Percentiles rank a stretch among this genome's conserved stretches.
phyloP scores from a whole-genome alignment of 2,113 vertebrate species.

The Zosterops borbonicus region DNA sequence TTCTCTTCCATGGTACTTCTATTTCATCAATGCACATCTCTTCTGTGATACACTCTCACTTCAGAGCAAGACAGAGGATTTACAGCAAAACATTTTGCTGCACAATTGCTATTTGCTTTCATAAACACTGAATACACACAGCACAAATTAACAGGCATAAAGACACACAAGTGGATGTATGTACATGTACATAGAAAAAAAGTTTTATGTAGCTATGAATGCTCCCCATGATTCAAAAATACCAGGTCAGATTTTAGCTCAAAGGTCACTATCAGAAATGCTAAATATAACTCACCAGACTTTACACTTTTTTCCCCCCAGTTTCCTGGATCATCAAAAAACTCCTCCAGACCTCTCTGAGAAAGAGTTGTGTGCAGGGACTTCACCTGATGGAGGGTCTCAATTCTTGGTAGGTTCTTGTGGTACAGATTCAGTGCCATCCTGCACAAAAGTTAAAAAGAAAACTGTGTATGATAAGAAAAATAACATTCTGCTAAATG shows the following conservation, averaged over 20 bases:
- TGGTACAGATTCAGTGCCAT: background rate
- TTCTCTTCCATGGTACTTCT: background rate
- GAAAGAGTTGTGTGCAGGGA: slow-evolving; percentile 79
- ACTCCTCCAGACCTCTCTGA: slow-evolving; percentile 86
- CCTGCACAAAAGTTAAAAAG: slow-evolving; percentile 1
- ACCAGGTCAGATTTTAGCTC: background rate
- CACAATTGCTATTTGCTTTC: background rate
- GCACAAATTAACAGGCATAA: background rate
- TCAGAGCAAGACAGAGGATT: background rate
- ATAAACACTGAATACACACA: background rate
- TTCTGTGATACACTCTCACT: background rate
- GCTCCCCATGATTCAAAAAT: background rate
- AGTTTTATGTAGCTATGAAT: background rate
- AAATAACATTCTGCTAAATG: background rate
- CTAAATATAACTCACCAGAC: slow-evolving; percentile 80
- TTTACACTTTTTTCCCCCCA: slow-evolving; percentile 90
- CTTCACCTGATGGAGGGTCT: slow-evolving; percentile 47
- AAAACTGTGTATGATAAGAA: rapidly evolving
- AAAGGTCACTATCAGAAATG: background rate
- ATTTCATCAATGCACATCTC: background rate
- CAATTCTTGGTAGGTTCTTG: background rate
- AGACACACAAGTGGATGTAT: background rate
- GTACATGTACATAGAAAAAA: background rate
- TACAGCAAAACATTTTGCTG: background rate
- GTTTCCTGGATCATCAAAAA: slow-evolving; percentile 90